Evolutionary conservation across 2,888 invertebrate genomes (phyloP).

Genomic region (Phaonia tiefii): DNA sequence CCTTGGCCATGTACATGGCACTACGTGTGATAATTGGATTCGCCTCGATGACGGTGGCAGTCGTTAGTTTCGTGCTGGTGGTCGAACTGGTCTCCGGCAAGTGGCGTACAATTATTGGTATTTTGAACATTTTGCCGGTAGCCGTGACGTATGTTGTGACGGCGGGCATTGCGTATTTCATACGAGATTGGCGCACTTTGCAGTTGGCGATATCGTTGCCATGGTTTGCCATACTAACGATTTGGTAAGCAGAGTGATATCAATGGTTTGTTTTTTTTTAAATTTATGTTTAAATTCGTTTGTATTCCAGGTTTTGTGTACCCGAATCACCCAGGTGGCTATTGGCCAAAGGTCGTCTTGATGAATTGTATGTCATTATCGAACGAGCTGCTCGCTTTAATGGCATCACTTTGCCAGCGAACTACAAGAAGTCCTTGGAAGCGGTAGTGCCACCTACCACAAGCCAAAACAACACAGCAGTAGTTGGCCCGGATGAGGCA

Average conservation of each 20-base stretch:
- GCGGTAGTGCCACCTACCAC: conserved; percentile 71
- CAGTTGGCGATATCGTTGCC: conserved; percentile 83
- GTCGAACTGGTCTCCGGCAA: conserved; percentile 85
- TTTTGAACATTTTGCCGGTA: conserved; percentile 84
- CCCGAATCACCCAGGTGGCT: conserved; percentile 91
- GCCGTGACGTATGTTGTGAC: conserved; percentile 83
- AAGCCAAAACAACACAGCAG: conserved; percentile 73
- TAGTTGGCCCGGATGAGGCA: background rate
- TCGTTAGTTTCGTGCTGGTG: conserved; percentile 86
- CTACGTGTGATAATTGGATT: conserved; percentile 83
- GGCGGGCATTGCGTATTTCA: conserved; percentile 83
- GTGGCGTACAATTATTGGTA: conserved; percentile 85
- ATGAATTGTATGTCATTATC: conserved; percentile 85
- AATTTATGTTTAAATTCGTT: no score
- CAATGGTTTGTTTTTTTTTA: no score
- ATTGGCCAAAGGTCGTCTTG: conserved; percentile 85
- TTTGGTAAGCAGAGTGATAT: conserved; percentile 80
- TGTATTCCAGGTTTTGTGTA: conserved; percentile 84
- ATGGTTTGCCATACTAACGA: conserved; percentile 81
- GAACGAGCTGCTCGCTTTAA: conserved; percentile 86
- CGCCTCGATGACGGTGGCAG: conserved; percentile 83
- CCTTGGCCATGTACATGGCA: conserved; percentile 83
- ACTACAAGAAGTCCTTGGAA: conserved; percentile 84
- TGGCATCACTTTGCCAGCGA: conserved; percentile 83
- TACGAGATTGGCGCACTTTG: conserved; percentile 83